These are phyloP conservation scores for Endomychus coccineus DNA, from an alignment of 2,888 invertebrate genomes.

Conservation along the genomic window DNA sequence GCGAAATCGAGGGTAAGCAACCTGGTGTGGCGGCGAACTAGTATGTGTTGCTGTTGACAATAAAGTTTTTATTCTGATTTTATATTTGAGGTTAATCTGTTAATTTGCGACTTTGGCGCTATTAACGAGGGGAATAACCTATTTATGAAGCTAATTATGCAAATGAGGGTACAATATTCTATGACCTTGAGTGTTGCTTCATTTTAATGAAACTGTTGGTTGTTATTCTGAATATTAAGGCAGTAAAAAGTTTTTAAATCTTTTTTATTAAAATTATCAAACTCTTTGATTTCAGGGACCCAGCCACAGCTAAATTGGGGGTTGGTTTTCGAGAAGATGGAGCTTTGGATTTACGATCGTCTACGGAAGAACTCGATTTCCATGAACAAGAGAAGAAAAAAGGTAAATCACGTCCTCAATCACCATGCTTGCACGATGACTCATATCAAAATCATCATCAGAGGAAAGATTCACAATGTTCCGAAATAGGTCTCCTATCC, in stretches of 20 bases:
- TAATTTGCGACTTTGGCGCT: too few relatives aligned
- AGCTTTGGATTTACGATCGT: constrained; percentile 75
- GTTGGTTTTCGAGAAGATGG: constrained; percentile 54
- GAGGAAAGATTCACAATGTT: constrained; percentile 52
- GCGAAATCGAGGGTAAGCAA: too few relatives aligned
- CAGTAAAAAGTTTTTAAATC: background rate
- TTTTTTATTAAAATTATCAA: background rate
- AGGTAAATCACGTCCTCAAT: constrained; percentile 34
- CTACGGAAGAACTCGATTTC: constrained; percentile 81
- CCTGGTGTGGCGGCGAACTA: too few relatives aligned
- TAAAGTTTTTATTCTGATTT: too few relatives aligned
- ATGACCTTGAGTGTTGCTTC: too few relatives aligned
- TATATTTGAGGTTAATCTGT: too few relatives aligned
- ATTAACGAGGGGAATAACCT: too few relatives aligned
- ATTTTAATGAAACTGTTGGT: too few relatives aligned
- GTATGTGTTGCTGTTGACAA: too few relatives aligned
- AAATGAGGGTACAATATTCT: too few relatives aligned
- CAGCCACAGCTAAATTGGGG: constrained; percentile 38
- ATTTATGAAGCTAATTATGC: too few relatives aligned
- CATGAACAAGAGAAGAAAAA: constrained; percentile 43
- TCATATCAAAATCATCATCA: constrained; percentile 24
- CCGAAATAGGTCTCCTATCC: constrained; percentile 67
- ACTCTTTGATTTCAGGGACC: constrained; percentile 26
- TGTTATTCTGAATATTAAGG: too few relatives aligned
- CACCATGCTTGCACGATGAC: constrained; percentile 32